A percentile compares a stretch with the other conserved stretches of the same genome.
Evolutionary conservation across 1,140 invertebrate genomes (phyloP).

Genomic region (Dolichoris vasculosae): DNA sequence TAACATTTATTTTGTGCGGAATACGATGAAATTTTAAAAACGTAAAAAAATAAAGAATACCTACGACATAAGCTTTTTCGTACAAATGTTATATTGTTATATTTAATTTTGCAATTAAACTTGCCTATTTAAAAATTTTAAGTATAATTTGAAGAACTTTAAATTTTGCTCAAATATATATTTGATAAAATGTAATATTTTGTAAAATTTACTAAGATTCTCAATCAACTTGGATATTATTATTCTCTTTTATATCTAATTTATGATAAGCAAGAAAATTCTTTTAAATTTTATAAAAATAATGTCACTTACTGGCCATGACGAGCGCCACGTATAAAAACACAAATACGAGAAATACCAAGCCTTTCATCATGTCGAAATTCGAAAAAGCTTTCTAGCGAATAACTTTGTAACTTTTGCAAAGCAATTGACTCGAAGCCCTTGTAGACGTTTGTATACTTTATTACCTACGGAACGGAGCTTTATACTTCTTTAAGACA

Average conservation of each 20-base stretch:
- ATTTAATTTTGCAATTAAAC: no score
- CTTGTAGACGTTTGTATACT: neutral
- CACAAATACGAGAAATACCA: neutral
- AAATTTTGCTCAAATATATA: no score
- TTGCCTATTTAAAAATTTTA: neutral
- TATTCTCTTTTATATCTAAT: neutral
- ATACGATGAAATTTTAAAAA: no score
- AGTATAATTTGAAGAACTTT: neutral
- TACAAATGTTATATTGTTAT: no score
- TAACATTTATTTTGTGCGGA: no score
- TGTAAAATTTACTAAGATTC: no score
- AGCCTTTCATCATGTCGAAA: neutral
- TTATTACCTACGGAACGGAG: neutral
- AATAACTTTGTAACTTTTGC: neutral
- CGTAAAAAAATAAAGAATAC: no score
- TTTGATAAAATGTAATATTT: no score
- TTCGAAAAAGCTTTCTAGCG: neutral
- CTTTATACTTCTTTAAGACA: neutral
- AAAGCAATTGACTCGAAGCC: neutral
- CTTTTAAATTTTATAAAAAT: neutral
- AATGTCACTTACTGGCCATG: neutral
- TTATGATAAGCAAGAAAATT: neutral
- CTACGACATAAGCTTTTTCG: no score
- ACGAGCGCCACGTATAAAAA: neutral
- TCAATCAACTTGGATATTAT: no score